Conservation (phyloP, 2,797 vertebrate genomes). For the Enteromius radiatus region DNA sequence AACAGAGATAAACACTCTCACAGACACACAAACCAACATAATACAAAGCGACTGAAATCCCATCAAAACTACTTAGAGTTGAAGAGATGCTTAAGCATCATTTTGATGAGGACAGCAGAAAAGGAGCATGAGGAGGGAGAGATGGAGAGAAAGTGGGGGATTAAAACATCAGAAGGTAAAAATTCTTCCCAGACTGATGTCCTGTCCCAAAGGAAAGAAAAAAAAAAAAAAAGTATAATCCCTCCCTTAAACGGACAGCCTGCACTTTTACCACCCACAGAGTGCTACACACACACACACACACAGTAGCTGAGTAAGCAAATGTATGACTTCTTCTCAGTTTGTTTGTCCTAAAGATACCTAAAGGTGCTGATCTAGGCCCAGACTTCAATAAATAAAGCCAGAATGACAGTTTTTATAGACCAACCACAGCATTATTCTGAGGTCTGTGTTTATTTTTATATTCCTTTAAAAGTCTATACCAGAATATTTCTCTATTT, state of each 20-base stretch:
- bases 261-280: conserved; percentile 73
- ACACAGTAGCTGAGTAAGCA: conserved; percentile 19
- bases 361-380: conserved; percentile 36
- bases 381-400: conserved; percentile 31
- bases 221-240: conserved; percentile 68
- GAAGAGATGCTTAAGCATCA: conserved; percentile 48
- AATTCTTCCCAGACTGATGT: conserved; percentile 69
- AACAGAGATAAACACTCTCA: conserved; percentile 33
- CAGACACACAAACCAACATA: conserved; percentile 23
- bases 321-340: not conserved
- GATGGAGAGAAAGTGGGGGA: conserved; percentile 54
- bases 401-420: conserved; percentile 16
- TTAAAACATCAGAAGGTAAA: conserved; percentile 73
- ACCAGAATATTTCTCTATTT: not conserved
- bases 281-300: conserved; percentile 33
- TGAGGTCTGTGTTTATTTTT: not conserved
- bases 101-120: conserved; percentile 68
- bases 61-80: conserved; percentile 56
- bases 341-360: conserved; percentile 18
- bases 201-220: conserved; percentile 68
- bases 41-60: conserved; percentile 16
- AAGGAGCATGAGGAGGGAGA: conserved; percentile 32
- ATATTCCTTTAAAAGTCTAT: not conserved
- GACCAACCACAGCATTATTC: not conserved
- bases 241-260: conserved; percentile 68